These are phyloP conservation scores for Carassius auratus DNA, from an alignment of 2,113 vertebrate genomes.

Conservation along the genomic window DNA sequence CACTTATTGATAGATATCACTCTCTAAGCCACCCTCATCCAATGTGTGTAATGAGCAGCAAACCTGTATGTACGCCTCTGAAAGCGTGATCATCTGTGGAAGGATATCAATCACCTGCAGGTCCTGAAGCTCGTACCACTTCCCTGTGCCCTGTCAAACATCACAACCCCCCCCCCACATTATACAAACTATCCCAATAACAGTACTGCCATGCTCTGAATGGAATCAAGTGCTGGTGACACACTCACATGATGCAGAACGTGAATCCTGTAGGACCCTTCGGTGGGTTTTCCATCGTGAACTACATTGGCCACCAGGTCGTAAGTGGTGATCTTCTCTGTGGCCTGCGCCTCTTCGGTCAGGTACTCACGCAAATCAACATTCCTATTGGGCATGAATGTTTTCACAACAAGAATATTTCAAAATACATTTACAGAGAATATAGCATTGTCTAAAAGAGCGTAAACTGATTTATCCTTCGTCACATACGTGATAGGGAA, in stretches of 20 bases:
- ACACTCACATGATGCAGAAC: constrained; percentile 91
- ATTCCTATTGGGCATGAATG: constrained; percentile 72
- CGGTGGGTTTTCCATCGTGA: constrained; percentile 90
- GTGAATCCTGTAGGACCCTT: constrained; percentile 94
- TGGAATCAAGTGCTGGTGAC: not conserved
- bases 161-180: not conserved
- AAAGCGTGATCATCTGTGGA: constrained; percentile 97
- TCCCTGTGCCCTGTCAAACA: constrained; percentile 86
- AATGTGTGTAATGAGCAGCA: constrained; percentile 20
- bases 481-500: constrained; percentile 93
- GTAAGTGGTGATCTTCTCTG: constrained; percentile 88
- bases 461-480: not conserved
- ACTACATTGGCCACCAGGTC: constrained; percentile 93
- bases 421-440: not conserved
- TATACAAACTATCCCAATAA: not conserved
- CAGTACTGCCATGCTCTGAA: not conserved
- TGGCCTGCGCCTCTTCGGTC: constrained; percentile 86
- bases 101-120: constrained; percentile 95
- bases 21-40: not conserved
- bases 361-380: constrained; percentile 93
- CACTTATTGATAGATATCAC: not conserved
- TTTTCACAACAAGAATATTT: not conserved
- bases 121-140: constrained; percentile 98
- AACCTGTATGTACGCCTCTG: constrained; percentile 97
- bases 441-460: not conserved